phyloP scores from a whole-genome alignment of 1,140 invertebrate genomes.

The Magallana ariakensis region DNA sequence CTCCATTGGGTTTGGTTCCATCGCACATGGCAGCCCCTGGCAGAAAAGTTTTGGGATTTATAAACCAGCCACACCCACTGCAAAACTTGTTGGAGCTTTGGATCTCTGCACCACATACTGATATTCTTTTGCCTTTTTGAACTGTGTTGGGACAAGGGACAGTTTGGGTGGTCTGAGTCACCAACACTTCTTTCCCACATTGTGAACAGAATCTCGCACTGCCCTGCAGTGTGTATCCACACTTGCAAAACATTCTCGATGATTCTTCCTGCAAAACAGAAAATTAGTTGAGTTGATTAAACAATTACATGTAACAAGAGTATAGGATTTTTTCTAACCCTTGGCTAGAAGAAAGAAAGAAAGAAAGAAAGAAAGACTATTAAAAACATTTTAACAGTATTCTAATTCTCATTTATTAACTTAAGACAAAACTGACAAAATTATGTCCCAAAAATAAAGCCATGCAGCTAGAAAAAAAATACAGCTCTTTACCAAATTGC shows the following conservation, averaged over 20 bases:
- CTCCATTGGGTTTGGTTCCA: neutral
- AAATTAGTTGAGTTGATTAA: no score
- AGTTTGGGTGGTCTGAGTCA: neutral
- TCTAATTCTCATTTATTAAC: no score
- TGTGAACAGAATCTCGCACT: neutral
- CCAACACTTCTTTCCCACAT: neutral
- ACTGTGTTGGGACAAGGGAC: neutral
- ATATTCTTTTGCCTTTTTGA: neutral
- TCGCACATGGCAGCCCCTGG: neutral
- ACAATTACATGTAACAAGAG: no score
- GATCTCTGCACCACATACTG: neutral
- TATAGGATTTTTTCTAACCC: no score
- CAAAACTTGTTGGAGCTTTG: conserved; percentile 22
- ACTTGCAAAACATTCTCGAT: neutral
- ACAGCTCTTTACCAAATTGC: no score
- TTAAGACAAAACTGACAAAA: no score
- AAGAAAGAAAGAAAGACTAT: no score
- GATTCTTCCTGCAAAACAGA: no score
- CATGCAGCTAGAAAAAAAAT: no score
- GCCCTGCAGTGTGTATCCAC: neutral
- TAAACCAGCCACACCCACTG: conserved; percentile 22
- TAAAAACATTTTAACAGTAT: no score
- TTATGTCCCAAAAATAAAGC: no score
- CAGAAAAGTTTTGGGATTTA: conserved; percentile 25
- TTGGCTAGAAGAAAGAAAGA: no score